Conservation (phyloP, 1,140 invertebrate species). For the Hyposmocoma kahamanoa region DNA sequence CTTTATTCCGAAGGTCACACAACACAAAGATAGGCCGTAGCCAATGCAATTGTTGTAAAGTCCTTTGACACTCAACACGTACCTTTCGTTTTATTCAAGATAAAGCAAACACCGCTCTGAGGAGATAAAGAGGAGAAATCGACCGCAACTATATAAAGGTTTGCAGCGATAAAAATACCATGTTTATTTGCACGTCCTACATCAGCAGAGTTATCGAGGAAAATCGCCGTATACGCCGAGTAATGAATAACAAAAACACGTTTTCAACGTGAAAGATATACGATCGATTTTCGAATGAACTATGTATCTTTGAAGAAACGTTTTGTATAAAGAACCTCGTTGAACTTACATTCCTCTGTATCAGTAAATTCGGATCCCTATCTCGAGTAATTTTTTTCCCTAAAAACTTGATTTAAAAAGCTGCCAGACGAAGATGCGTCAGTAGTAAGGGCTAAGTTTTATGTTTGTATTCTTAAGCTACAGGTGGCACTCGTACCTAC, state of each 20-base stretch:
- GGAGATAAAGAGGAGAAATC: slow-evolving; percentile 70
- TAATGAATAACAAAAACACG: slow-evolving; percentile 30
- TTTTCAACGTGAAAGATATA: slow-evolving; percentile 27
- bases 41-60: slow-evolving; percentile 21
- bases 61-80: slow-evolving; percentile 36
- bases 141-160: slow-evolving; percentile 72
- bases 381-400: slow-evolving; percentile 45
- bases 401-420: slow-evolving; percentile 55
- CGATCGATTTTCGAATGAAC: slow-evolving; percentile 29
- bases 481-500: slow-evolving; percentile 22
- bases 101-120: slow-evolving; percentile 67
- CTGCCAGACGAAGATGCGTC: slow-evolving; percentile 13
- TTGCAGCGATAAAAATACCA: slow-evolving; percentile 70
- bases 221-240: slow-evolving; percentile 30
- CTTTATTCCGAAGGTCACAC: not conserved
- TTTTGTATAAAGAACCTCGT: slow-evolving; percentile 24
- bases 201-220: slow-evolving; percentile 40
- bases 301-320: slow-evolving; percentile 12
- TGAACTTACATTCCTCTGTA: slow-evolving; percentile 53
- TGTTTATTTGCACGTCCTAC: slow-evolving; percentile 73
- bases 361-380: slow-evolving; percentile 67
- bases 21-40: slow-evolving; percentile 4
- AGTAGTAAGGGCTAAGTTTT: slow-evolving; percentile 14
- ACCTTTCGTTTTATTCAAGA: slow-evolving; percentile 61
- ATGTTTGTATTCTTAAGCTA: slow-evolving; percentile 15